Base-by-base conservation (phyloP, 2,797 vertebrate genomes). In the Chelidonichthys spinosus region DNA sequence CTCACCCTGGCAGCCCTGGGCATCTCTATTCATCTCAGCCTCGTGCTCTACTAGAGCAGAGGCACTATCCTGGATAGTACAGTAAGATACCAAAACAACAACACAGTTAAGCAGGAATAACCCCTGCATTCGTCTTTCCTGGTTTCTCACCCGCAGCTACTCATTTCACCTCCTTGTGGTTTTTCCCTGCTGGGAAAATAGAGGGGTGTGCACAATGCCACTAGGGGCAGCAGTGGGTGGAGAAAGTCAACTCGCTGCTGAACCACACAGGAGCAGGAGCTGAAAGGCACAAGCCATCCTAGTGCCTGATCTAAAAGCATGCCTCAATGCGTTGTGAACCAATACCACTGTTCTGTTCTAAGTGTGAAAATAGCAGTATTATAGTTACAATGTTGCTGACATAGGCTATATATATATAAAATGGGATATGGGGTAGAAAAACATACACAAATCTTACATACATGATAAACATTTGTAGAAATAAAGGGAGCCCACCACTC, bases 121-220 rank as follows among this genome's bases (percentile, higher is more conserved):
- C 61, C 39, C 18, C 37, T 59, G 10, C 25, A 43, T 58, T 76
- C 62, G 53, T 44, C 11, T 59, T 56, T 74, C 36, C 35, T 39
- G n/a, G 5, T 53, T 74, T 76, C 52, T 63, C 11, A 36, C 37
- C 8, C 15, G 46, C 63, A 65, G 50, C 65, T 39, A 46, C 60
- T 74, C 67, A 72, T 74, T 84, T 85, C 60, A 74, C 63, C 65
- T 83, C 52, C 63, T 74, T 59, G 25, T 78, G 15, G 2, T 54
- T 85, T 85, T 65, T 62, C 78, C 79, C 76, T 75, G 73, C 79
- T 85, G 83, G 54, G 82, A 72, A 86, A 86, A 87, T 83, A 69
- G 43, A 80, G 35, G 84, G 79, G 52, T 85, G 79, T 90, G 74
- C 75, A 60, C 71, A 53, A 36, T 72, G 63, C 14, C 35, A 79